Evolutionary conservation across 2,888 invertebrate species (phyloP), one percentile per base, ranked within the genome.

Genomic region (Elmis aenea): DNA sequence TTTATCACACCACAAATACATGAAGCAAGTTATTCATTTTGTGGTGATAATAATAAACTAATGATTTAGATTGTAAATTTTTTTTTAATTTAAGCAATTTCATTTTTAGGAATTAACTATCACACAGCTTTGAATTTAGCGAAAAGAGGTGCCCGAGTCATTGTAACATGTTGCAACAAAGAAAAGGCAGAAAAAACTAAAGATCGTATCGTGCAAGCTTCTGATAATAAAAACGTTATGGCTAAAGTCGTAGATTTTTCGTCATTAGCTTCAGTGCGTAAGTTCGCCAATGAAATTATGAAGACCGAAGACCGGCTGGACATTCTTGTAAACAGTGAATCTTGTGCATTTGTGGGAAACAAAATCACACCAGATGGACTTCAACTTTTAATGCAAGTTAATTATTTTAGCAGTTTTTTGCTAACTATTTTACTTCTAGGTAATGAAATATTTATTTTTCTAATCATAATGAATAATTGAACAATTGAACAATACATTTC

Each of bases 321-420:
- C 47, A 72, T 79, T 6, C 60, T 81, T 14, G 67, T 81, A 10
- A 78, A 79, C 57, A 81, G 80, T 51, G 79, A 81, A 0, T 62
- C 36, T 52, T 57, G 35, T 0, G 70, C 66, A 5, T 72, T 71
- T 1, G 57, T 69, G 13, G 61, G 63, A 0, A 60, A 68, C 21
- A 61, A 62, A 20, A 58, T 58, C 24, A 77, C 79, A 0, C 67
- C 70, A 35, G 80, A 82, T 42, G 81, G 79, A 0, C 68, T 82
- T 20, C 73, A 81, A 18, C 60, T 68, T 13, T 76, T 73, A 34
- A 73, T 80, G 67, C 79, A 79, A 43, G 72, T 78, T 9, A 83
- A 83, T 46, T 75, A 83, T 51, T 76, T 74, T 51, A 75, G 74
- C 5, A 70, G 69, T 15, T 77, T 76, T 55, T 60, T 77, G 3